Evolutionary conservation across 2,797 vertebrate genomes (phyloP).

Genomic region (Phaenicophaeus curvirostris): DNA sequence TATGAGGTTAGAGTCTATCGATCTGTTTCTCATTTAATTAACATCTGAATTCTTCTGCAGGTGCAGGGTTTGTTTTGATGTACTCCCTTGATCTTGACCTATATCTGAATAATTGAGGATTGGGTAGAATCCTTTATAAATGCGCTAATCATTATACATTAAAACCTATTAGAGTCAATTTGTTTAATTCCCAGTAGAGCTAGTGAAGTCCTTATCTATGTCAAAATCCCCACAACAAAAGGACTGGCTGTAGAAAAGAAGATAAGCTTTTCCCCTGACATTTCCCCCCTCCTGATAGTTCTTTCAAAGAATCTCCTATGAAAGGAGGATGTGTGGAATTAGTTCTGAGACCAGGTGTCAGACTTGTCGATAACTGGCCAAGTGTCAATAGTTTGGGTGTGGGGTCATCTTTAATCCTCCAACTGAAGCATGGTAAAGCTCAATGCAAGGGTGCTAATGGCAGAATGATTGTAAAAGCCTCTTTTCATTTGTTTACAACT

Average conservation of each 20-base stretch:
- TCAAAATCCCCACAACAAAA: slow-evolving; percentile 51
- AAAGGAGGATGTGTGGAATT: not conserved
- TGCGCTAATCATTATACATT: slow-evolving; percentile 70
- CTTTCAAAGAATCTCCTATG: not conserved
- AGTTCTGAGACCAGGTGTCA: not conserved
- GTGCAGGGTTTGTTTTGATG: slow-evolving; percentile 59
- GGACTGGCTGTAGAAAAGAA: not conserved
- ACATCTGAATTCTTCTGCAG: slow-evolving; percentile 42
- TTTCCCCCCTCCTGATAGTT: not conserved
- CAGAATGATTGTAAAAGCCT: not conserved
- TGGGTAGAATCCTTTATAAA: slow-evolving; percentile 66
- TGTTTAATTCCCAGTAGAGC: slow-evolving; percentile 64
- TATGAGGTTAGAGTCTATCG: slow-evolving; percentile 32
- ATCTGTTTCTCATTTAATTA: slow-evolving; percentile 69
- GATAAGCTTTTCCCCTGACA: not conserved
- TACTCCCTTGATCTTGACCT: slow-evolving; percentile 65
- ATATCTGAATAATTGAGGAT: slow-evolving; percentile 69
- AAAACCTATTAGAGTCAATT: slow-evolving; percentile 73
- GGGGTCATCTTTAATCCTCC: not conserved
- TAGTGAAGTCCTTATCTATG: slow-evolving; percentile 31
- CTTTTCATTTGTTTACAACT: not conserved
- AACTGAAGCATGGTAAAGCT: not conserved
- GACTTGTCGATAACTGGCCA: not conserved
- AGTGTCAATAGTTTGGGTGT: not conserved
- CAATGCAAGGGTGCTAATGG: not conserved